A percentile compares a stretch with the other conserved stretches of the same genome.
Conservation (phyloP, 2,113 vertebrate genomes). For the Anhinga anhinga region DNA sequence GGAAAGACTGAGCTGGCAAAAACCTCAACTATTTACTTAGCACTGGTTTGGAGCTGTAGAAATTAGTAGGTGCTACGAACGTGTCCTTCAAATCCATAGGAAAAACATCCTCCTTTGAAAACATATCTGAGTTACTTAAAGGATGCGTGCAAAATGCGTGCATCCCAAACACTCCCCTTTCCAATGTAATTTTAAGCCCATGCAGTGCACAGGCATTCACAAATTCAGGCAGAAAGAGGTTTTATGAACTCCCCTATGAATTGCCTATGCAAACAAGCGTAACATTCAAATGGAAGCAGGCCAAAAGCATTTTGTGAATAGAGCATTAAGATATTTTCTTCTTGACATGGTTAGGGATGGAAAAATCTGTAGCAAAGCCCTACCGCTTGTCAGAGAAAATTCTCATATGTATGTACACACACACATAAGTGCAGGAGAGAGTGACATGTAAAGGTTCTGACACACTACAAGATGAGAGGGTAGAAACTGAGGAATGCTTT, state of each 20-base stretch:
- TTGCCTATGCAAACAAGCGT: conserved; percentile 10
- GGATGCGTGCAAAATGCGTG: neutral
- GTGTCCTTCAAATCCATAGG: neutral
- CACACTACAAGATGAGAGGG: neutral
- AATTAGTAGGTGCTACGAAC: neutral
- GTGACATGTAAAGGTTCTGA: neutral
- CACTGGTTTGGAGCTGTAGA: neutral
- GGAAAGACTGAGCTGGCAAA: neutral
- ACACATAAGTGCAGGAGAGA: neutral
- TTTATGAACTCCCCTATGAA: conserved; percentile 16
- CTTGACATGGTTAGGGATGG: neutral
- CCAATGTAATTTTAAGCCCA: neutral
- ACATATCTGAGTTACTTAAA: neutral
- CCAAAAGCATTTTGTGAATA: conserved; percentile 38
- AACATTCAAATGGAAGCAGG: neutral
- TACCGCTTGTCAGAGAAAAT: neutral
- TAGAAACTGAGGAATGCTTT: neutral
- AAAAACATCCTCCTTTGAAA: neutral
- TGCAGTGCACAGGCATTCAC: neutral
- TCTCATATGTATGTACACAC: neutral
- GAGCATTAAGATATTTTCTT: conserved; percentile 41
- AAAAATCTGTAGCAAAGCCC: conserved; percentile 23
- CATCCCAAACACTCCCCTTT: neutral
- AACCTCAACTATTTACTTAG: neutral
- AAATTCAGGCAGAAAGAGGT: neutral